A percentile compares a stretch with the other conserved stretches of the same genome.
phyloP scores from a whole-genome alignment of 2,113 vertebrate species.

The Lasiurus cinereus region DNA sequence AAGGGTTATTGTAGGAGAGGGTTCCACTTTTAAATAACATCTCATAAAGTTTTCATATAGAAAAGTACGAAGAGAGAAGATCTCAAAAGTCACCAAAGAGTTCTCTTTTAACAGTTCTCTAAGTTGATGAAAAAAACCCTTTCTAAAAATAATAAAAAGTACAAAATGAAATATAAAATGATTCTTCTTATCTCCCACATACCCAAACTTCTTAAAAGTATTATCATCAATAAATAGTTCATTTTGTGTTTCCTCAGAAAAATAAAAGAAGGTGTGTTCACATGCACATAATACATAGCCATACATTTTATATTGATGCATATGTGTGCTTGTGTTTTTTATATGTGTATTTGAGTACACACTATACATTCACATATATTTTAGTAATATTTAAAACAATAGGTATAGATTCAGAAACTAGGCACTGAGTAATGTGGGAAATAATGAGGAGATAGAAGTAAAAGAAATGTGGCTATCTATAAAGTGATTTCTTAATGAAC shows the following conservation, averaged over 20 bases:
- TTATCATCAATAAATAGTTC: neutral
- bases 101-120: neutral
- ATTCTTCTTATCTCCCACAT: neutral
- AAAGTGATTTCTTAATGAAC: constrained; percentile 43
- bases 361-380: neutral
- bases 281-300: neutral
- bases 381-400: constrained; percentile 19
- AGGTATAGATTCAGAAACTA: neutral
- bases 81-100: neutral
- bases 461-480: neutral
- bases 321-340: neutral
- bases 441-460: neutral
- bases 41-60: neutral
- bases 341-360: neutral
- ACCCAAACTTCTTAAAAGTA: neutral
- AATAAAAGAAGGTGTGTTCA: neutral
- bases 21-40: constrained; percentile 38
- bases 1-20: neutral
- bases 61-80: neutral
- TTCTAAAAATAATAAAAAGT: neutral
- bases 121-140: neutral
- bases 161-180: neutral
- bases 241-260: neutral
- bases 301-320: neutral
- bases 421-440: neutral